phyloP scores from a whole-genome alignment of 2,888 invertebrate genomes.

The Trachelus troglodyta region DNA sequence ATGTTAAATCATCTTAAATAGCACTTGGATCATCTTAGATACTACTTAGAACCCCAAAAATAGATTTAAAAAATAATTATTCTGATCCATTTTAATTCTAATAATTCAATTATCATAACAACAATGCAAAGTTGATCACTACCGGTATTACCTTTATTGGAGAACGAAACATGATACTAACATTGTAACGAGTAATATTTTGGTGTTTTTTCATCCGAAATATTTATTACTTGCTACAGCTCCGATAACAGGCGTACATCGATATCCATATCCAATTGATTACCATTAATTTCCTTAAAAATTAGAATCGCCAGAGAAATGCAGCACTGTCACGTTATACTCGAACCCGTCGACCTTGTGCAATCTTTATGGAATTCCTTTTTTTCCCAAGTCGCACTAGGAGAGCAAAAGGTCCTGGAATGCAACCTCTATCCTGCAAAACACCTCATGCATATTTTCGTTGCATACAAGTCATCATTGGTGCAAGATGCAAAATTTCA shows the following conservation, averaged over 20 bases:
- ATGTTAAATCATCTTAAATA: too few species aligned
- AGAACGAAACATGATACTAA: background rate
- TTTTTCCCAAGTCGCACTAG: background rate
- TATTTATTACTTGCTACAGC: background rate
- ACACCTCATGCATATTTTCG: background rate
- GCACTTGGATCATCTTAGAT: too few species aligned
- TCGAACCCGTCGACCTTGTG: background rate
- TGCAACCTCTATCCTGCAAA: background rate
- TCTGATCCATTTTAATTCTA: background rate
- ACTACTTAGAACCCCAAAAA: background rate
- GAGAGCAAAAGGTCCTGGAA: background rate
- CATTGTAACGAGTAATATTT: background rate
- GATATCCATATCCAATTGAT: background rate
- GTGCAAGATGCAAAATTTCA: background rate
- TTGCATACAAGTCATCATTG: background rate
- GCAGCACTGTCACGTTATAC: background rate
- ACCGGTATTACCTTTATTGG: background rate
- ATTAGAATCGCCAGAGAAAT: background rate
- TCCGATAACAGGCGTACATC: background rate
- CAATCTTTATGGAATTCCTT: background rate
- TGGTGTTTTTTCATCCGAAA: background rate
- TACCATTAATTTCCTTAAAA: background rate
- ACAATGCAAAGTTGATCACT: background rate
- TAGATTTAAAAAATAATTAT: background rate
- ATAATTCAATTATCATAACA: background rate